Evolutionary conservation across 64 coral and sea anemone species (phyloP).

Genomic region (Dendronephthya gigantea): DNA sequence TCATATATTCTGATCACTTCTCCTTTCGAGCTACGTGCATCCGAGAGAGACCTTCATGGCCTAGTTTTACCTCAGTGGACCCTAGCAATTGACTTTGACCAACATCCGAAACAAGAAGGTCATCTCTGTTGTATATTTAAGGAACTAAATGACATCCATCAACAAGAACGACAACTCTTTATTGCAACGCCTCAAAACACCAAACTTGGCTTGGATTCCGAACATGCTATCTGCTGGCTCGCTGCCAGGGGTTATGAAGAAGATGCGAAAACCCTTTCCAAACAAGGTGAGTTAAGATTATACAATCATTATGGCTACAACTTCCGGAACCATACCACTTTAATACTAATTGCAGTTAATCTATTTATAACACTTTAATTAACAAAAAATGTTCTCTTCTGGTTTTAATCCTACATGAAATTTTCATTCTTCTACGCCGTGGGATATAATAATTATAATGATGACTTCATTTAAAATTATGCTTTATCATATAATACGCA

Average conservation of each 20-base stretch:
- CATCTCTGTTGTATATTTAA: conserved; percentile 43
- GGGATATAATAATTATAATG: too few relatives aligned
- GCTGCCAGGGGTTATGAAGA: conserved; percentile 58
- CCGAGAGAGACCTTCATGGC: conserved; percentile 42
- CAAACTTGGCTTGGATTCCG: conserved; percentile 50
- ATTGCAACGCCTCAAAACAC: conserved; percentile 46
- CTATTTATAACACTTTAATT: too few relatives aligned
- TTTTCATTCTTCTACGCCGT: too few relatives aligned
- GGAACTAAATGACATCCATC: conserved; percentile 45
- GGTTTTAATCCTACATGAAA: too few relatives aligned
- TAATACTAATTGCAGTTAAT: too few relatives aligned
- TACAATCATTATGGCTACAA: too few relatives aligned
- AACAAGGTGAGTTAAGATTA: neutral
- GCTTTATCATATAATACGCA: too few relatives aligned
- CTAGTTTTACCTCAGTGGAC: conserved; percentile 60
- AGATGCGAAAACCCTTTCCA: conserved; percentile 29
- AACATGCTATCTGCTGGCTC: conserved; percentile 55
- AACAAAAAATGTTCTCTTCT: too few relatives aligned
- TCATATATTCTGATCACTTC: conserved; percentile 53
- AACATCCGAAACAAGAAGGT: conserved; percentile 28
- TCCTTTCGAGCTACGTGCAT: conserved; percentile 25
- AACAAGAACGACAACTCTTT: conserved; percentile 55
- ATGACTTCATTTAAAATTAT: too few relatives aligned
- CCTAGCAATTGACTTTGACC: conserved; percentile 66
- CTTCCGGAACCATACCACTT: too few relatives aligned